phyloP scores from a whole-genome alignment of 2,888 invertebrate genomes.

The Leucophenga montana region DNA sequence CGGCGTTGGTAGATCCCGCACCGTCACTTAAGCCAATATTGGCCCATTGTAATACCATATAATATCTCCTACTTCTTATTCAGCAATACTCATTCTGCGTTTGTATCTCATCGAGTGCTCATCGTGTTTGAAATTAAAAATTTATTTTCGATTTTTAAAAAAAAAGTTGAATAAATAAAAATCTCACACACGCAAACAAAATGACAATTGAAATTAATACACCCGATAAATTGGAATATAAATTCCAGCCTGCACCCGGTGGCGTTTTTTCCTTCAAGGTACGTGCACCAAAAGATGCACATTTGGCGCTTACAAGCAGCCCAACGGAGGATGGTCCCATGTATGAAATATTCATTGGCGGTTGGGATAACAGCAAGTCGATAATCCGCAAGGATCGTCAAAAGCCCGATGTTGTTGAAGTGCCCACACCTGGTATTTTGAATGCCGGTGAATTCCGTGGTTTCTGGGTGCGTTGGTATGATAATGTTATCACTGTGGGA shows the following conservation, averaged over 20 bases:
- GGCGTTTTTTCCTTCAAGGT: slow-evolving; percentile 84
- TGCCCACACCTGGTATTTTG: slow-evolving; percentile 82
- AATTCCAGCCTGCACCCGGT: slow-evolving; percentile 83
- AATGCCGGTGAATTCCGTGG: slow-evolving; percentile 83
- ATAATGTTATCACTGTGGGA: slow-evolving; percentile 81
- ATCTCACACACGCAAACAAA: no score
- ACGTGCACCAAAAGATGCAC: slow-evolving; percentile 87
- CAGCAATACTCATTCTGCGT: no score
- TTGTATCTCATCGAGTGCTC: no score
- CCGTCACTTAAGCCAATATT: no score
- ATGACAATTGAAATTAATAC: slow-evolving; percentile 82
- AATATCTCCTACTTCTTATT: no score
- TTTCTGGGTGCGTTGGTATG: slow-evolving; percentile 88
- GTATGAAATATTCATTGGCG: slow-evolving; percentile 90
- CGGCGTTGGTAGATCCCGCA: no score
- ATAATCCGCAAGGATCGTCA: slow-evolving; percentile 85
- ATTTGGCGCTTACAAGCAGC: slow-evolving; percentile 83
- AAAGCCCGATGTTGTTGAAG: slow-evolving; percentile 83
- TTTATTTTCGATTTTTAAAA: no score
- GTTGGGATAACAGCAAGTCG: slow-evolving; percentile 89
- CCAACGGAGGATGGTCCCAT: slow-evolving; percentile 84
- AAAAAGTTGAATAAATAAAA: no score
- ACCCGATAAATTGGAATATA: slow-evolving; percentile 86
- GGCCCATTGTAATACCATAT: no score
- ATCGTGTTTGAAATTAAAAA: no score